A percentile compares a stretch with the other conserved stretches of the same genome.
phyloP scores from a whole-genome alignment of 1,140 invertebrate species.

The Arctopsyche grandis region DNA sequence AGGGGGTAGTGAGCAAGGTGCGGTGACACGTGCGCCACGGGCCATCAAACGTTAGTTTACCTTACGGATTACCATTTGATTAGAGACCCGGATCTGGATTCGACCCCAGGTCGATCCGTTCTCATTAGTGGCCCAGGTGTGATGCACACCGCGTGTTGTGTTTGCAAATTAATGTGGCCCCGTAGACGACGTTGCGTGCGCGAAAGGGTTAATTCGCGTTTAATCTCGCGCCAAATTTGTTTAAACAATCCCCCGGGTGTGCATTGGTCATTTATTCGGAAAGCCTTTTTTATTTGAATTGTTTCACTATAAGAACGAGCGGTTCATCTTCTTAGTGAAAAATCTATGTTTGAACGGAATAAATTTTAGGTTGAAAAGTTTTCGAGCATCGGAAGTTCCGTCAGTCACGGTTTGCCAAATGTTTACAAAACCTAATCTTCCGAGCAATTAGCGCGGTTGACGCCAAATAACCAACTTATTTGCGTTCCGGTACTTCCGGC shows the following conservation, averaged over 20 bases:
- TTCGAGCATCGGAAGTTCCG: not conserved
- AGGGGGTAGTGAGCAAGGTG: no score
- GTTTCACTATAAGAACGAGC: not conserved
- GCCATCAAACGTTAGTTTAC: constrained; percentile 20
- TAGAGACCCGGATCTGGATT: not conserved
- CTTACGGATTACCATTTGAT: constrained; percentile 24
- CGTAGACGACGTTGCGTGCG: not conserved
- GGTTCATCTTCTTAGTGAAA: not conserved
- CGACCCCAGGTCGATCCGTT: not conserved
- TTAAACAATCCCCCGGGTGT: not conserved
- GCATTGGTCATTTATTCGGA: not conserved
- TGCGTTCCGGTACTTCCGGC: constrained; percentile 12
- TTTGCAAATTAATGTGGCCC: not conserved
- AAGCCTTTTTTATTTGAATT: not conserved
- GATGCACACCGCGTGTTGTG: not conserved
- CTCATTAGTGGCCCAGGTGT: constrained; percentile 20
- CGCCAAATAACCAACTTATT: constrained; percentile 41
- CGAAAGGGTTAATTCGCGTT: constrained; percentile 10
- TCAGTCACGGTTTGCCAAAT: constrained; percentile 26
- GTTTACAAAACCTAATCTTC: constrained; percentile 45
- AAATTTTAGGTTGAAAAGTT: not conserved
- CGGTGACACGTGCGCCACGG: not conserved
- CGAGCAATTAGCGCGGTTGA: constrained; percentile 43
- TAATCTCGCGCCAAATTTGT: not conserved
- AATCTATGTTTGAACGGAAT: not conserved